These are phyloP conservation scores for Martes flavigula DNA, from an alignment of 2,797 vertebrate species.

Conservation along the genomic window DNA sequence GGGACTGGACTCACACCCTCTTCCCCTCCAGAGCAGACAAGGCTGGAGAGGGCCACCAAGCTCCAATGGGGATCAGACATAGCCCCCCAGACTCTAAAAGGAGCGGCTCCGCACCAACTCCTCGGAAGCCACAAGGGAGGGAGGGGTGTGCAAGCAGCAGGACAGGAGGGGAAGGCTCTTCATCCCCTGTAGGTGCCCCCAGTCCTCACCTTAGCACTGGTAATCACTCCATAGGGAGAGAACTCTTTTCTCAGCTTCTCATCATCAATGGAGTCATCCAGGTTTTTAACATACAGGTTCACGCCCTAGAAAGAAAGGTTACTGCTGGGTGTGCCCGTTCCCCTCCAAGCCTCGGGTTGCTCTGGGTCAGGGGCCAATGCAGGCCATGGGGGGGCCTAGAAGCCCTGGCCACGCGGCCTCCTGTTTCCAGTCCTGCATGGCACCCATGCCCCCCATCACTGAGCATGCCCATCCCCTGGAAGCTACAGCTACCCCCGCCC, in stretches of 20 bases:
- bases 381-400: not conserved
- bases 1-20: not conserved
- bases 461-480: not conserved
- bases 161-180: not conserved
- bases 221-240: slow-evolving; percentile 95
- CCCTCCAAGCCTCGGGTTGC: not conserved
- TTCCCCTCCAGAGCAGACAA: not conserved
- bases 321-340: not conserved
- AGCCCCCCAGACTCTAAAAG: not conserved
- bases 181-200: accelerated
- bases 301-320: slow-evolving; percentile 89
- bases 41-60: not conserved
- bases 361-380: accelerated
- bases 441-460: not conserved
- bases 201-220: slow-evolving; percentile 92
- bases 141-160: not conserved
- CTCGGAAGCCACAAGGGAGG: not conserved
- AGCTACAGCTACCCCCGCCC: not conserved
- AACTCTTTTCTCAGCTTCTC: slow-evolving; percentile 95
- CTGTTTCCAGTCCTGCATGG: not conserved
- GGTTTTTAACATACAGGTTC: slow-evolving; percentile 98
- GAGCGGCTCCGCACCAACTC: not conserved
- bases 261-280: slow-evolving; percentile 95
- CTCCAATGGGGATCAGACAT: not conserved
- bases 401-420: not conserved